Conservation (phyloP, 2,888 invertebrate species). For the Synergus japonicus region DNA sequence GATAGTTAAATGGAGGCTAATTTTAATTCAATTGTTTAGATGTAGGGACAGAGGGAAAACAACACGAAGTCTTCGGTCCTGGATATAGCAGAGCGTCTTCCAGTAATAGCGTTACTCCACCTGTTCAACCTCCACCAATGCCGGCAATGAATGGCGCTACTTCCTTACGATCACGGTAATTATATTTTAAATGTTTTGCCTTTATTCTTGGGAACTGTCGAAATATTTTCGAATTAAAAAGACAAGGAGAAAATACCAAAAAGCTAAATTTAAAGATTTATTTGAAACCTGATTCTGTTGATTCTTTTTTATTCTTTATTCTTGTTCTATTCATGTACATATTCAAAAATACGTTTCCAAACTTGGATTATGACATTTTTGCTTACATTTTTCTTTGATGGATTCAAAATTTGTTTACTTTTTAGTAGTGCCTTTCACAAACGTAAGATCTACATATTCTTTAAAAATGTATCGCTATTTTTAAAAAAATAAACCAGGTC, state of each 20-base stretch:
- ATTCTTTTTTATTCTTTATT: too few relatives aligned
- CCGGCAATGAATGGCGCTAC: conserved; percentile 75
- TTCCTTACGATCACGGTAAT: conserved; percentile 73
- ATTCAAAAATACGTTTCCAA: not conserved
- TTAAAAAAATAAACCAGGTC: conserved; percentile 72
- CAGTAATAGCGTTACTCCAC: conserved; percentile 80
- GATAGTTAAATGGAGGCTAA: not conserved
- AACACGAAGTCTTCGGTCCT: conserved; percentile 82
- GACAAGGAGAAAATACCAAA: too few relatives aligned
- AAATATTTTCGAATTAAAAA: not conserved
- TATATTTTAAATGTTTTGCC: conserved; percentile 24
- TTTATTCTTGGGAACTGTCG: not conserved
- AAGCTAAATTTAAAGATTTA: not conserved
- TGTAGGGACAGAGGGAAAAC: conserved; percentile 75
- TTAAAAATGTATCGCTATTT: conserved; percentile 14
- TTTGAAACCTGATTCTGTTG: not conserved
- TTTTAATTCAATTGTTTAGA: conserved; percentile 59
- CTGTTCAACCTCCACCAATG: conserved; percentile 75
- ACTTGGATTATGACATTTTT: too few relatives aligned
- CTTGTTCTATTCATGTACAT: not conserved
- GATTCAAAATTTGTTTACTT: too few relatives aligned
- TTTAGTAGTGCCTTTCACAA: too few relatives aligned
- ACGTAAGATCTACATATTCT: not conserved
- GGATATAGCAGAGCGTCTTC: conserved; percentile 84
- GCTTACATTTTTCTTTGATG: too few relatives aligned